phyloP scores from a whole-genome alignment of 2,888 invertebrate species.

The Ormyrus nitidulus region DNA sequence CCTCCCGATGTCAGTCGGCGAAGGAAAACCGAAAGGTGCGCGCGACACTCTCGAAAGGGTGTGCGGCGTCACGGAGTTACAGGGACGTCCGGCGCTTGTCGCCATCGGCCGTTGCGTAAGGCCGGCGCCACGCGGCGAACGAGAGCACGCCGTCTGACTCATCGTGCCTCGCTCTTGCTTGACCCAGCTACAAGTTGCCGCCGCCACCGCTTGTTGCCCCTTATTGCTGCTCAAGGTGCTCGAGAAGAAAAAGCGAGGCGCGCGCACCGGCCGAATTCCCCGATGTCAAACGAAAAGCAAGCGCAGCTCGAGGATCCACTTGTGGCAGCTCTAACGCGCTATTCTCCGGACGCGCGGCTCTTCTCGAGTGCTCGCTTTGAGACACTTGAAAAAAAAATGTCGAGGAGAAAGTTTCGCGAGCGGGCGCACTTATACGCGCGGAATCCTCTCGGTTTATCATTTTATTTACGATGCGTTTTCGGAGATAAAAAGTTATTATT shows the following conservation, averaged over 20 bases:
- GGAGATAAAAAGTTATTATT: constrained; percentile 40
- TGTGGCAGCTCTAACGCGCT: too few species aligned
- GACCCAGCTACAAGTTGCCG: constrained; percentile 44
- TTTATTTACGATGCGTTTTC: constrained; percentile 45
- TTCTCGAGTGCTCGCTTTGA: constrained; percentile 2
- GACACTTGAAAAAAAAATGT: constrained; percentile 16
- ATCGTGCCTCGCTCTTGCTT: constrained; percentile 29
- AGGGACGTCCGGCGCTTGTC: constrained; percentile 8
- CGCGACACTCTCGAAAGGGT: neutral
- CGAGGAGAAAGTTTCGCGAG: constrained; percentile 35
- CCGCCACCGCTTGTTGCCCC: neutral
- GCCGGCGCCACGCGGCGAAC: constrained; percentile 38
- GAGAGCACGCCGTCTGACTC: constrained; percentile 30
- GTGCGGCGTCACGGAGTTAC: neutral
- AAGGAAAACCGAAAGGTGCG: too few species aligned
- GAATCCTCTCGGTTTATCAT: constrained; percentile 28
- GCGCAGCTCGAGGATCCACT: neutral
- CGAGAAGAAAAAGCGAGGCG: constrained; percentile 28
- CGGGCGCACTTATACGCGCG: constrained; percentile 3
- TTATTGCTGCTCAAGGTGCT: constrained; percentile 32
- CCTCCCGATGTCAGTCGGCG: too few species aligned
- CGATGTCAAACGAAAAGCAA: constrained; percentile 24
- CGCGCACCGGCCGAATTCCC: constrained; percentile 14
- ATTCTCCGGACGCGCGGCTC: too few species aligned
- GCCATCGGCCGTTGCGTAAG: constrained; percentile 29